Base-by-base conservation (phyloP, 2,797 vertebrate species). In the Melanitta fusca region DNA sequence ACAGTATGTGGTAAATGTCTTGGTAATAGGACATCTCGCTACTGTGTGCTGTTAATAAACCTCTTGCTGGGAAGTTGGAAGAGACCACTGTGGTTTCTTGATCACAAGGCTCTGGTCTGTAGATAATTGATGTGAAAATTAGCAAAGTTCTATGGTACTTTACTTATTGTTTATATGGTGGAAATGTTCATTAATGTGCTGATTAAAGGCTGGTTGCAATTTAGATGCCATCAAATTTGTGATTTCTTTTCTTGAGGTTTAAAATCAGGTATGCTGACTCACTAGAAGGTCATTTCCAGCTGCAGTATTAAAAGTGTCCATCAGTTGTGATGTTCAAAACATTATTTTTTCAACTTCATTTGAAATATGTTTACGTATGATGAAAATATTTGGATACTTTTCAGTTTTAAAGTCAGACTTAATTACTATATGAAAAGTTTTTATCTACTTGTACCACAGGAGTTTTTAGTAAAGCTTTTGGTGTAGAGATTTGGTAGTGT, bases 101-200 rank as follows among this genome's bases (percentile, higher is more conserved):
- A 66, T 80, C 19, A 41, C 9, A 72, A 79, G 53, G n/a, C 56
- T 96, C 92, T 69, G 34, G 25, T 92, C 87, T 86, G 39, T 68
- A 73, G 71, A 36, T 71, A 82, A 89, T 69, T 94, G 56, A 89
- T 94, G 85, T 69, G 74, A 85, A 94, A 93, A 94, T 71, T 39
- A 85, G 21, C 17, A 62, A 69, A 72, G 53, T 85, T 83, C 65
- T 85, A 10, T 77, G 56, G 39, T 86, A 36, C 11, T 89, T 57
- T 70, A 43, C 38, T 89, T 74, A 41, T 9, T 53, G 30, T 80
- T 95, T 89, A 36, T 80, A 20, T 4, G 3, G 30, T 88, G 30
- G 51, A 95, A 93, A 17, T 71, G 43, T 68, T 95, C 18, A 84
- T 68, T 91, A 66, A 25, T 56, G 28, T 79, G 8, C 41, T 95